phyloP scores from a whole-genome alignment of 2,888 invertebrate genomes.

The Ochropleura plecta region DNA sequence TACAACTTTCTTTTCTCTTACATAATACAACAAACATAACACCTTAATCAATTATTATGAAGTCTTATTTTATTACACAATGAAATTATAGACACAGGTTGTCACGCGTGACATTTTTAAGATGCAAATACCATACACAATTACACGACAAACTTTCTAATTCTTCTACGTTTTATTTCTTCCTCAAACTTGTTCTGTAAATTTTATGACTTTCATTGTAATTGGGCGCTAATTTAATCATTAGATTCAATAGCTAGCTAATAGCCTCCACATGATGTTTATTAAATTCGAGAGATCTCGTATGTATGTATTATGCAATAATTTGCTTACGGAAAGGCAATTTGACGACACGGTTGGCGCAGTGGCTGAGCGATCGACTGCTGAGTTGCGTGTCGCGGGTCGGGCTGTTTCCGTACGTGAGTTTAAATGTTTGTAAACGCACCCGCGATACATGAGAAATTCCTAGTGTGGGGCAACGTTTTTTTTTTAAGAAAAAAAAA shows the following conservation, averaged over 20 bases:
- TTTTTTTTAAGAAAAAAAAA: no score
- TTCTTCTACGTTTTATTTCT: slow-evolving; percentile 29
- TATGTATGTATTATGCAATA: slow-evolving; percentile 4
- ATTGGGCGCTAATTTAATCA: slow-evolving; percentile 35
- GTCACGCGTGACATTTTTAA: slow-evolving; percentile 48
- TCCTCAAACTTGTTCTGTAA: slow-evolving; percentile 5
- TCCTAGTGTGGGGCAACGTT: no score
- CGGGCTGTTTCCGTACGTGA: no score
- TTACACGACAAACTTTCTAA: slow-evolving; percentile 52
- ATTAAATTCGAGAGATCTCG: neutral
- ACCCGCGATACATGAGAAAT: no score
- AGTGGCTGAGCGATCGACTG: no score
- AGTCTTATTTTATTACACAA: slow-evolving; percentile 37
- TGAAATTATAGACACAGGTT: slow-evolving; percentile 43
- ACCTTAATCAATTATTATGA: slow-evolving; percentile 34
- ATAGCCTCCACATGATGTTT: slow-evolving; percentile 4
- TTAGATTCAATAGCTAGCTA: neutral
- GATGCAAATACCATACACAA: slow-evolving; percentile 36
- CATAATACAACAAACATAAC: slow-evolving; percentile 25
- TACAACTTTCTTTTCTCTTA: slow-evolving; percentile 14
- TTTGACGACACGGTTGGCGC: no score
- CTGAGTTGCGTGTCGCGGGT: no score
- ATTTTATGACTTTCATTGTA: slow-evolving; percentile 18
- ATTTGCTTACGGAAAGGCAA: neutral
- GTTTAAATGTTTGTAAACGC: no score